These are phyloP conservation scores for Athalia circularis DNA, from an alignment of 2,888 invertebrate species.

Conservation along the genomic window DNA sequence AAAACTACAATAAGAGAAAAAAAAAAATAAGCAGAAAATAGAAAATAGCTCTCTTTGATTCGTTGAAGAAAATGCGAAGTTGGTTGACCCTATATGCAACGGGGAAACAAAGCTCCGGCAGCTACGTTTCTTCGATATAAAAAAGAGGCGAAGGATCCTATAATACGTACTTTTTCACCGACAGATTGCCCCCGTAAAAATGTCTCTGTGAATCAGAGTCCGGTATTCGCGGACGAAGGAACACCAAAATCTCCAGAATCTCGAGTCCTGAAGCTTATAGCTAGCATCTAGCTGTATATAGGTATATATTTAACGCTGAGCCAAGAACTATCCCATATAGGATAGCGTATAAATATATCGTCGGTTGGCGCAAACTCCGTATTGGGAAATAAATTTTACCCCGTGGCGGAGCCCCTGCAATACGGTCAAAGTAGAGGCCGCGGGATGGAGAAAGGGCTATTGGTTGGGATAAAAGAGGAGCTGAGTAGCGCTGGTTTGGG, in stretches of 20 bases:
- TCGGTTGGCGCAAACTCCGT: conserved; percentile 33
- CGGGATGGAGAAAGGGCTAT: conserved; percentile 1
- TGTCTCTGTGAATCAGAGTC: conserved; percentile 37
- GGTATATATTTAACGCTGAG: background rate
- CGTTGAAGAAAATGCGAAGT: background rate
- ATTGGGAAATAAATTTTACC: conserved; percentile 38
- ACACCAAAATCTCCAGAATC: conserved; percentile 13
- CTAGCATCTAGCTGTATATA: conserved; percentile 10
- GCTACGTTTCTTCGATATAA: background rate
- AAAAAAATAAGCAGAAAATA: background rate
- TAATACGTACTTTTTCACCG: background rate
- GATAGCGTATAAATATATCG: conserved; percentile 8
- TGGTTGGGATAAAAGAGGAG: conserved; percentile 41
- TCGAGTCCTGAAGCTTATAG: conserved; percentile 3
- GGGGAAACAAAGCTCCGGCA: background rate
- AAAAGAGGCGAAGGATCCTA: background rate
- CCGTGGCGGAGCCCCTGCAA: background rate
- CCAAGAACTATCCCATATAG: background rate
- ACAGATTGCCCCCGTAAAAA: conserved; percentile 18
- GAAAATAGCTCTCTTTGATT: background rate
- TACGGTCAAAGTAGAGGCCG: background rate
- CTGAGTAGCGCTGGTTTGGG: conserved; percentile 19
- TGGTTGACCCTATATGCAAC: too few species aligned
- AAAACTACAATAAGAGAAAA: background rate
- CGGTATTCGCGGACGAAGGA: conserved; percentile 8